Evolutionary conservation across 2,797 vertebrate species (phyloP).

Genomic region (Thaleichthys pacificus): DNA sequence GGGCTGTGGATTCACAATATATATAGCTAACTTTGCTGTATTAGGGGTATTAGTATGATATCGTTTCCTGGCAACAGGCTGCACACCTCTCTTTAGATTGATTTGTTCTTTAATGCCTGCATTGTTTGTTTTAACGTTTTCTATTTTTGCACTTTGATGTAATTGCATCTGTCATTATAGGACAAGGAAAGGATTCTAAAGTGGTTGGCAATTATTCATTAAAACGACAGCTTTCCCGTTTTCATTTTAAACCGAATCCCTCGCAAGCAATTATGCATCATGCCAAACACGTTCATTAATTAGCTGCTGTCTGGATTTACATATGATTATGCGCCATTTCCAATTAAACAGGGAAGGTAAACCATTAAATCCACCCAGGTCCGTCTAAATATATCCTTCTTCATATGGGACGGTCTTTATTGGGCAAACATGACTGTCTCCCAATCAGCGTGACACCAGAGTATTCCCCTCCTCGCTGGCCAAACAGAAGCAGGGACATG

Average conservation of each 20-base stretch:
- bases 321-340: slow-evolving; percentile 9
- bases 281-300: slow-evolving; percentile 15
- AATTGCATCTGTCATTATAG: slow-evolving; percentile 40
- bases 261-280: slow-evolving; percentile 9
- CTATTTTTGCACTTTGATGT: slow-evolving; percentile 40
- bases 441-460: not conserved
- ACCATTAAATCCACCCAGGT: slow-evolving; percentile 4
- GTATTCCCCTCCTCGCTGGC: not conserved
- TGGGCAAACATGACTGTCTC: not conserved
- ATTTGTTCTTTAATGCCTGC: slow-evolving; percentile 33
- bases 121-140: slow-evolving; percentile 37
- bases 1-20: not conserved
- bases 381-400: not conserved
- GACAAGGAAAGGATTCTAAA: not conserved
- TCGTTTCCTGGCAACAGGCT: slow-evolving; percentile 45
- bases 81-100: slow-evolving; percentile 20
- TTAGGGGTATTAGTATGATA: not conserved
- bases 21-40: not conserved
- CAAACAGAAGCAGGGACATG: not conserved
- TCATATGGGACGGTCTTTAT: not conserved
- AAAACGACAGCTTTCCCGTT: slow-evolving; percentile 7
- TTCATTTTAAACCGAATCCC: not conserved
- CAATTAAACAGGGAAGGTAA: slow-evolving; percentile 5
- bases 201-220: slow-evolving; percentile 7
- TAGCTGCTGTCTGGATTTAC: slow-evolving; percentile 11